Evolutionary conservation across 1,140 invertebrate genomes (phyloP), one percentile per base, ranked within the genome.

Genomic region (Halesus radiatus): DNA sequence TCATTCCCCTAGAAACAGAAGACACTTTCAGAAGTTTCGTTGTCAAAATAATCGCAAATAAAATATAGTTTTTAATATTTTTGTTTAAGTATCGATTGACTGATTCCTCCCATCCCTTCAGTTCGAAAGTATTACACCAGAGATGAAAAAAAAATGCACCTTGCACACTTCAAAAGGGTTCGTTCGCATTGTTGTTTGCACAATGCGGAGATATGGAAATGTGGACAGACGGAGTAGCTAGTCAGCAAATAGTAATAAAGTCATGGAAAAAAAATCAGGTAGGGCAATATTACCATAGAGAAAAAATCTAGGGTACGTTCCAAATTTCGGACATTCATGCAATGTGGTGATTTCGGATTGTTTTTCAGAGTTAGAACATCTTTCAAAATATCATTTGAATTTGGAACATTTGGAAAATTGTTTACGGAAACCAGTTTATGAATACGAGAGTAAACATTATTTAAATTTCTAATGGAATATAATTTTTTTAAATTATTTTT

Each of bases 121-220:
- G 7, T 7, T 26, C 60, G 60, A 64, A 64, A 23, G 60, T 64
- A 64, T 64, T 66, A 26, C 62, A 66, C 26, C 62, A 32, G 23
- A 45, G 68, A 50, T 52, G 29, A 16, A 45, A 7, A 72, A n/a
- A 50, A 50, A 22, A 50, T 52, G 20, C 68, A 72, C 68, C 68
- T 72, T 72, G 68, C 68, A 23, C 37, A 52, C 68, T 52, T 52
- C 68, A 72, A 72, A 72, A n/a, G 62, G 68, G 68, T 72, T 72
- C 68, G 62, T 32, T 52, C 45, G 32, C 18, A 72, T 72, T 72
- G 68, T 72, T 72, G 37, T 72, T 72, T 72, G 45, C 68, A 72
- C 68, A 72, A 72, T 72, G 68, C 45, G 68, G 16, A 26, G 45
- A 72, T 72, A 72, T 72, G 68, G 32, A 72, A 20, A 66, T 52